Evolutionary conservation across 53 echinoderm and acorn worm genomes (phyloP).

Genomic region (Luidia sarsii): DNA sequence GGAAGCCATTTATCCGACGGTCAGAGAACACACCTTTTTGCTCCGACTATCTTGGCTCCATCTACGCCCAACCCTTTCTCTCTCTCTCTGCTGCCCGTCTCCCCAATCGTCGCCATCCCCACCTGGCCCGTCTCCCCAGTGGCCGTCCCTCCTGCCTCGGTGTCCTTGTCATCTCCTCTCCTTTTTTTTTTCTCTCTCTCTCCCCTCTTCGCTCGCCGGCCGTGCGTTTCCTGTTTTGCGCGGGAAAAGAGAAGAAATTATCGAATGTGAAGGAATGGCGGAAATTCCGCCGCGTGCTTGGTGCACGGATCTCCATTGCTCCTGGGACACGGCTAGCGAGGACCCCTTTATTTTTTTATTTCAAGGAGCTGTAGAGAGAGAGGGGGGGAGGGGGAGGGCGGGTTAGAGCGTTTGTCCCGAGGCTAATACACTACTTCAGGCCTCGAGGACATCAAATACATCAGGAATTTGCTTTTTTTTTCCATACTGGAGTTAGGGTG

Average conservation of each 20-base stretch:
- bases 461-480: background rate
- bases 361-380: background rate
- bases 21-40: conserved; percentile 32
- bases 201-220: background rate
- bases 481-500: background rate
- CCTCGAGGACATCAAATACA: conserved; percentile 7
- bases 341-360: conserved; percentile 17
- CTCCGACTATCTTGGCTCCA: no score
- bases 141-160: conserved; percentile 3
- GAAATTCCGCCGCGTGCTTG: conserved; percentile 24
- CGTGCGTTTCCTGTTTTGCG: conserved; percentile 45
- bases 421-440: background rate
- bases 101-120: conserved; percentile 20
- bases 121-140: conserved; percentile 43
- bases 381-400: background rate
- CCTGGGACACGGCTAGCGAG: background rate
- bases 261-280: conserved; percentile 56
- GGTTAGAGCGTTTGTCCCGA: background rate
- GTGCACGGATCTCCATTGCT: background rate
- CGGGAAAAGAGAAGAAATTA: conserved; percentile 17
- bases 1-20: conserved; percentile 6
- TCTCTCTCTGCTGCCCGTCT: no score
- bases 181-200: conserved; percentile 2
- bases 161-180: background rate
- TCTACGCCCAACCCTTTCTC: no score